Evolutionary conservation across 2,888 invertebrate genomes (phyloP), one percentile per base, ranked within the genome.

Genomic region (Drosophila gaucha): DNA sequence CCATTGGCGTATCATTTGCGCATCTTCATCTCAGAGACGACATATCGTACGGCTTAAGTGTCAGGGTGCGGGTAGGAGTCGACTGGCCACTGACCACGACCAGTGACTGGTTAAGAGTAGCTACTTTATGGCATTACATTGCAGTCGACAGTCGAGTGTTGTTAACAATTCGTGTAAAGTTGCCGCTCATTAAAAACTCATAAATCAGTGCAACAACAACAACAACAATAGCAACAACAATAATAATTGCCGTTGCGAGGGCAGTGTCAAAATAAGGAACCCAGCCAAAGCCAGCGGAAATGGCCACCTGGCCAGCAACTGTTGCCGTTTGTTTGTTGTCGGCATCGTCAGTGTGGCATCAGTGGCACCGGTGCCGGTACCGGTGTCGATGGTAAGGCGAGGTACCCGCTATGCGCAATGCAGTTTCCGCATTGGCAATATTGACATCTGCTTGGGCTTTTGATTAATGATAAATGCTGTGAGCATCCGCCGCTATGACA

Each of bases 181-280:
- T 82, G 86, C 86, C 80, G 80, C 86, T 88, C 84, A 86, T 86
- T 86, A 89, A 86, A 87, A 86, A 66, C 74, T 76, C 89, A 89
- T 86, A 89, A 89, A 86, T 86, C 86, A 86, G 74, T 60, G 72
- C 43, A 65, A 33, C 67, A 41, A 38, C 60, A 70, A 24, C 47
- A 62, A 36, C 46, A 50, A 18, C 44, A 49, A 31, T 67, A 64
- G 24, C 33, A 31, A 8, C 49, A 56, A 39, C 55, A 77, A 20
- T 30, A 43, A 86, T 85, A 88, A 86, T 77, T 87, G 86, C 72
- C 54, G 63, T 77, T 74, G 73, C 64, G 64, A 68, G 78, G 75
- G 74, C 78, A 77, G 78, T 65, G 75, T 75, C 75, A 75, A 75
- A 75, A 74, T 76, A 76, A 63, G 65, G 65, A 69, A 69, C 65